A percentile compares a stretch with the other conserved stretches of the same genome.
These are phyloP conservation scores for Epsilonema sp. DNA, from an alignment of 2,888 invertebrate species.

Conservation along the genomic window DNA sequence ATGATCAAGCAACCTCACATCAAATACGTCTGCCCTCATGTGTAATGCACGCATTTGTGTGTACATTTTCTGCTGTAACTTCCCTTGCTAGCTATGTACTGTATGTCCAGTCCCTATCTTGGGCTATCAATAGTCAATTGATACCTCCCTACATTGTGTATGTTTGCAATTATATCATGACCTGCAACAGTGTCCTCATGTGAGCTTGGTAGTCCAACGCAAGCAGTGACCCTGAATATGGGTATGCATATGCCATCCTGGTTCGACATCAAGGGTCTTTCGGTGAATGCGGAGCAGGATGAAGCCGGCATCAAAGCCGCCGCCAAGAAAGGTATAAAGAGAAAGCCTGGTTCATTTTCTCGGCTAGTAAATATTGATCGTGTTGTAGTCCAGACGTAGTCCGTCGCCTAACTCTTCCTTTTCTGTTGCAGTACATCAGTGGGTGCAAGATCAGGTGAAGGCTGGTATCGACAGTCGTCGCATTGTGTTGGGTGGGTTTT, in stretches of 20 bases:
- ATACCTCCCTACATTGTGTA: too few species aligned
- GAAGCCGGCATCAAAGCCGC: slow-evolving; percentile 9
- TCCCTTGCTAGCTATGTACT: too few species aligned
- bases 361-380: too few species aligned
- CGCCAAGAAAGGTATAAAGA: slow-evolving; percentile 4
- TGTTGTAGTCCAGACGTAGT: too few species aligned
- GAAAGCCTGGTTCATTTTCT: too few species aligned
- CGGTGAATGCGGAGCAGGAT: slow-evolving; percentile 7
- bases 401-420: too few species aligned
- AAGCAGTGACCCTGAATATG: slow-evolving; percentile 9
- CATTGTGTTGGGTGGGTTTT: slow-evolving; percentile 80
- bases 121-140: too few species aligned
- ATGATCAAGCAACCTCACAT: slow-evolving; percentile 7
- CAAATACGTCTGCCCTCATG: slow-evolving; percentile 10
- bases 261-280: slow-evolving; percentile 11
- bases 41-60: slow-evolving; percentile 5
- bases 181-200: too few species aligned
- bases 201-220: slow-evolving; percentile 6
- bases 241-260: slow-evolving; percentile 10
- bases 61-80: neutral
- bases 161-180: too few species aligned
- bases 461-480: slow-evolving; percentile 60
- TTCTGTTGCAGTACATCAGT: neutral
- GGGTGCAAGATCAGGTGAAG: slow-evolving; percentile 50
- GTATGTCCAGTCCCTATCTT: too few species aligned